A percentile compares a stretch with the other conserved stretches of the same genome.
phyloP scores from a whole-genome alignment of 2,797 vertebrate genomes.

The Leptatherina wallacei region DNA sequence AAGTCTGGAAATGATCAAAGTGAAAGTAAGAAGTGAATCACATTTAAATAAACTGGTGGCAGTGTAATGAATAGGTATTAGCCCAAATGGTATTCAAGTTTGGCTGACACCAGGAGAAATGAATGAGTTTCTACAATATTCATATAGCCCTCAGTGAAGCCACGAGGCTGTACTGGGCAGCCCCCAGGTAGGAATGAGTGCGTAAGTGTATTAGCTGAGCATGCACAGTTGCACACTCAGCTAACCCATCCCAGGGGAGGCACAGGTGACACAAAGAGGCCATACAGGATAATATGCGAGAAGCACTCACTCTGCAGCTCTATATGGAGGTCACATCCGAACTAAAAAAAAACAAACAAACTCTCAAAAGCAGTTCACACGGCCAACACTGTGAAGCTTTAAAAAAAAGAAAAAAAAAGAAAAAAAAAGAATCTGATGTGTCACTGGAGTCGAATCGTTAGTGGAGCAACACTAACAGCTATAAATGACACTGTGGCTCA shows the following conservation, averaged over 20 bases:
- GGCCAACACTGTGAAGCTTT: slow-evolving; percentile 7
- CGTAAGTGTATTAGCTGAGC: slow-evolving; percentile 38
- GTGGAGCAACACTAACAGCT: slow-evolving; percentile 55
- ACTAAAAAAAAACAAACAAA: slow-evolving; percentile 7
- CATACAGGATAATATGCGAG: slow-evolving; percentile 17
- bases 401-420: slow-evolving; percentile 6
- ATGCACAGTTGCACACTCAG: slow-evolving; percentile 39
- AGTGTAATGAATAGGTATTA: no score
- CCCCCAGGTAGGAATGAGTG: slow-evolving; percentile 56
- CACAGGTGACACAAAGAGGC: slow-evolving; percentile 37
- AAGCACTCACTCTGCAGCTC: slow-evolving; percentile 4
- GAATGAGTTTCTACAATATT: slow-evolving; percentile 18
- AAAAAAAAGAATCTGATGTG: slow-evolving; percentile 3
- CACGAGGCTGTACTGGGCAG: slow-evolving; percentile 10
- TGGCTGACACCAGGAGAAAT: neutral
- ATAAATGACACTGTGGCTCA: slow-evolving; percentile 63
- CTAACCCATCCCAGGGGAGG: slow-evolving; percentile 15
- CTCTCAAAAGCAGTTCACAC: slow-evolving; percentile 14
- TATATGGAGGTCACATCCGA: slow-evolving; percentile 42
- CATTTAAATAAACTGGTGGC: no score
- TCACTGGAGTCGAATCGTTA: slow-evolving; percentile 25
- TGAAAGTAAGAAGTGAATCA: no score
- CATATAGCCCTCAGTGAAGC: slow-evolving; percentile 15
- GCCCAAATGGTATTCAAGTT: neutral
- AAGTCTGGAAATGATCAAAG: no score